phyloP scores from a whole-genome alignment of 2,797 vertebrate species.

The Sparidentex hasta region DNA sequence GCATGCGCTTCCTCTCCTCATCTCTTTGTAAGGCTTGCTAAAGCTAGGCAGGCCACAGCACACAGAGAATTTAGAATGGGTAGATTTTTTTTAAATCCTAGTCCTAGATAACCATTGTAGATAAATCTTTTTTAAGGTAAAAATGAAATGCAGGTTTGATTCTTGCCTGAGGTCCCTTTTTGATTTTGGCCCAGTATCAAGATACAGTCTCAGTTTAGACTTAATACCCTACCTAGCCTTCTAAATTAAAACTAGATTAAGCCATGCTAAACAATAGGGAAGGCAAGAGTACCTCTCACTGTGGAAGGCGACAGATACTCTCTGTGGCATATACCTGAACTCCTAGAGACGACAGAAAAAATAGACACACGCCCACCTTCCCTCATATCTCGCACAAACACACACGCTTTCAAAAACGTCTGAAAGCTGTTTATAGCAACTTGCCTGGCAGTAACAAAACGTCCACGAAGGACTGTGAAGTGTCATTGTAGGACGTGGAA shows the following conservation, averaged over 20 bases:
- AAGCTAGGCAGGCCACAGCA: conserved; percentile 33
- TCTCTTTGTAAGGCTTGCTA: conserved; percentile 49
- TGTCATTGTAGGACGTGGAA: conserved; percentile 59
- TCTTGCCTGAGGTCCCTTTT: conserved; percentile 12
- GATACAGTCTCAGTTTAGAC: conserved; percentile 5
- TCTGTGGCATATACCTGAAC: conserved; percentile 48
- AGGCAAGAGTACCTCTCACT: conserved; percentile 30
- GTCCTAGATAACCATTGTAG: background rate
- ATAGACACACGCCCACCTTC: conserved; percentile 39
- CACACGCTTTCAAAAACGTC: conserved; percentile 52
- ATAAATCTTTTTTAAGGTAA: conserved; percentile 19
- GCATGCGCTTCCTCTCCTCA: conserved; percentile 63
- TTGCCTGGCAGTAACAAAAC: conserved; percentile 64
- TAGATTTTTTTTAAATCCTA: conserved; percentile 15
- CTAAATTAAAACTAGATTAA: conserved; percentile 34
- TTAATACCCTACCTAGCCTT: conserved; percentile 9
- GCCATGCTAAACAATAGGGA: background rate
- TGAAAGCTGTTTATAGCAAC: conserved; percentile 72
- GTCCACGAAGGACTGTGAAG: conserved; percentile 51
- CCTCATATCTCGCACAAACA: conserved; percentile 60
- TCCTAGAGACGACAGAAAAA: conserved; percentile 40
- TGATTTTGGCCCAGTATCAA: conserved; percentile 9
- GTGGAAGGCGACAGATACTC: conserved; percentile 28
- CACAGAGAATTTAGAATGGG: conserved; percentile 21
- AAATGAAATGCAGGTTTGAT: conserved; percentile 11